These are phyloP conservation scores for Toxotes lorentzi DNA, from an alignment of 2,797 vertebrate genomes.

Conservation along the genomic window DNA sequence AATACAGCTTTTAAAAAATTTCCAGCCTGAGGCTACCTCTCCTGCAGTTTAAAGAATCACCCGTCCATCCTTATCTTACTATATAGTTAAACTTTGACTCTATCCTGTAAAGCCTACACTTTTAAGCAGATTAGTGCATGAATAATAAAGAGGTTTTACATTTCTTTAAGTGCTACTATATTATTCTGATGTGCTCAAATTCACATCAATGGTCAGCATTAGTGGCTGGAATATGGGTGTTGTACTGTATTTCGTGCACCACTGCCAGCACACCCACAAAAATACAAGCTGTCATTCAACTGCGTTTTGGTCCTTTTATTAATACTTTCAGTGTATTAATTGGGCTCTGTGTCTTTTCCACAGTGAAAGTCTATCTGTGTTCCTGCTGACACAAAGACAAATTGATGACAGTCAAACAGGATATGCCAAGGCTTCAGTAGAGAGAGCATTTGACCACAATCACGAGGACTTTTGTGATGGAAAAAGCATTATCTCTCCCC, in stretches of 20 bases:
- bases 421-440: constrained; percentile 1
- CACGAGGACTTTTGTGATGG: constrained; percentile 39
- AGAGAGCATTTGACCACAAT: constrained; percentile 7
- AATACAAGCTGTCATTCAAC: background rate
- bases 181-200: too few species aligned
- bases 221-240: background rate
- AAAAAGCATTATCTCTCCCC: constrained; percentile 46
- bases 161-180: too few species aligned
- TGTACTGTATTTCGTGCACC: background rate
- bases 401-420: constrained; percentile 1
- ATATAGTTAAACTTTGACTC: background rate
- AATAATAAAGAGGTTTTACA: background rate
- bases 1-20: constrained; percentile 12
- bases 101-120: background rate
- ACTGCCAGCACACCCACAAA: background rate
- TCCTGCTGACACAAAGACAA: constrained; percentile 26
- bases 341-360: background rate
- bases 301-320: background rate
- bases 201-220: background rate
- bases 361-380: background rate
- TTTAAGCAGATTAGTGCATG: background rate
- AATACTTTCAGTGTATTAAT: background rate
- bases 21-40: background rate
- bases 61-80: background rate
- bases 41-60: background rate